These are phyloP conservation scores for Pinna nobilis DNA, from an alignment of 1,140 invertebrate species.

Conservation along the genomic window DNA sequence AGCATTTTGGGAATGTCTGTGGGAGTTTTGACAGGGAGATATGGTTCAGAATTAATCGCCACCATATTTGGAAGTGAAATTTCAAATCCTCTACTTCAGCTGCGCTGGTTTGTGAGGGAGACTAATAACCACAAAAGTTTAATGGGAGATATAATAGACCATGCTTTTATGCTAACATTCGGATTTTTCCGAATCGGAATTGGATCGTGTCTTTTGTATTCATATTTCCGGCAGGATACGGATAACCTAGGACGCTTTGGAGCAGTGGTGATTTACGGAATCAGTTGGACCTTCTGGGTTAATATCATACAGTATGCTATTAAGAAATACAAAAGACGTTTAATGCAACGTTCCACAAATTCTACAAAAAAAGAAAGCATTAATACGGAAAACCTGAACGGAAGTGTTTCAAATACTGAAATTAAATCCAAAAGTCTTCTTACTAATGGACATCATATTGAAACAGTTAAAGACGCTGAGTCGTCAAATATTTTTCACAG, in stretches of 20 bases:
- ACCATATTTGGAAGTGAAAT: conserved; percentile 70
- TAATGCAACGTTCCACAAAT: background rate
- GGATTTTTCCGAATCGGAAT: conserved; percentile 65
- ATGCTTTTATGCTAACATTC: conserved; percentile 68
- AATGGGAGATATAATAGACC: conserved; percentile 62
- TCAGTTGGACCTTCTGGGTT: conserved; percentile 70
- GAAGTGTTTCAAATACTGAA: too few relatives aligned
- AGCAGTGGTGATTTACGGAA: conserved; percentile 59
- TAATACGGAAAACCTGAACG: background rate
- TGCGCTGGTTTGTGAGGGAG: conserved; percentile 71
- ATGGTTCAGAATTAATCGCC: conserved; percentile 70
- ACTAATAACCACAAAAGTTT: conserved; percentile 54
- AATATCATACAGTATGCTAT: conserved; percentile 66
- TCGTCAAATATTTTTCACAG: too few relatives aligned
- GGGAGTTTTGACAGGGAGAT: conserved; percentile 55
- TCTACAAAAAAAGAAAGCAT: background rate
- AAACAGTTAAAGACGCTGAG: too few relatives aligned
- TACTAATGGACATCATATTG: too few relatives aligned
- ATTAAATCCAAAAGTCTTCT: too few relatives aligned
- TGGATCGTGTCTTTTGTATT: conserved; percentile 64
- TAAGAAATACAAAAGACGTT: conserved; percentile 63
- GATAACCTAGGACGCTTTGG: conserved; percentile 64
- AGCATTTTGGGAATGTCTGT: conserved; percentile 63
- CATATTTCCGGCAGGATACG: conserved; percentile 65
- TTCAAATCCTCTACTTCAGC: conserved; percentile 73